Evolutionary conservation across 2,888 invertebrate genomes (phyloP).

Genomic region (Dasysyrphus tricinctus): DNA sequence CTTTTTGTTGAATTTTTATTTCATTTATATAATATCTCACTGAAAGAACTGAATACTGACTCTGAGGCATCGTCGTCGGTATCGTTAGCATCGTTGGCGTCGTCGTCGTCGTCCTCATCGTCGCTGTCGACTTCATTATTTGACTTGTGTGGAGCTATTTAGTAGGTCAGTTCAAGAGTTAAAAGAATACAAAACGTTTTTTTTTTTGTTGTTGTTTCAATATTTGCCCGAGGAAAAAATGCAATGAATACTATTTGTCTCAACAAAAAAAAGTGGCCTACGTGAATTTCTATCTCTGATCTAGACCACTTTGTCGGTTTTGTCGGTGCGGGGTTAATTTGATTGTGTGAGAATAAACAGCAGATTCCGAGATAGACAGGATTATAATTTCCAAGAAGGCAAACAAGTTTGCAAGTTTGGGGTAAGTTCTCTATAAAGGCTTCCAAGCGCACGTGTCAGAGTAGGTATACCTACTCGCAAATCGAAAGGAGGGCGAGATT

Average conservation of each 20-base stretch:
- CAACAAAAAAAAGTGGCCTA: constrained; percentile 8
- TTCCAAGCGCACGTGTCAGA: constrained; percentile 11
- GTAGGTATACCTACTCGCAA: no score
- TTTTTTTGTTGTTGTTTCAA: neutral
- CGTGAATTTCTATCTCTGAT: neutral
- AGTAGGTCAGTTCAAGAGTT: constrained; percentile 37
- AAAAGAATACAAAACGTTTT: constrained; percentile 18
- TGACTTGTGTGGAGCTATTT: constrained; percentile 22
- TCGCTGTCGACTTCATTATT: constrained; percentile 5
- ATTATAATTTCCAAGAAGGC: neutral
- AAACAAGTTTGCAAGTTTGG: neutral
- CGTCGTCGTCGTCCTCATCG: neutral
- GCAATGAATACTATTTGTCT: neutral
- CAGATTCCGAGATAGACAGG: neutral
- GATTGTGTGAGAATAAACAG: constrained; percentile 25
- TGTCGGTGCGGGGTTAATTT: constrained; percentile 31
- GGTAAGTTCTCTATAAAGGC: neutral
- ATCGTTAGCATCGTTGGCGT: neutral
- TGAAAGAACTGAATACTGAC: constrained; percentile 13
- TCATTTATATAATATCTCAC: neutral
- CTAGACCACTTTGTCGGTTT: constrained; percentile 7
- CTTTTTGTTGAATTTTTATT: constrained; percentile 17
- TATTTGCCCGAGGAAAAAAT: constrained; percentile 4
- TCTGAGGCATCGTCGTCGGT: constrained; percentile 4
- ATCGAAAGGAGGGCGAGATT: neutral